Conservation (phyloP, 2,888 invertebrate species). For the Drosophila bunnanda region DNA sequence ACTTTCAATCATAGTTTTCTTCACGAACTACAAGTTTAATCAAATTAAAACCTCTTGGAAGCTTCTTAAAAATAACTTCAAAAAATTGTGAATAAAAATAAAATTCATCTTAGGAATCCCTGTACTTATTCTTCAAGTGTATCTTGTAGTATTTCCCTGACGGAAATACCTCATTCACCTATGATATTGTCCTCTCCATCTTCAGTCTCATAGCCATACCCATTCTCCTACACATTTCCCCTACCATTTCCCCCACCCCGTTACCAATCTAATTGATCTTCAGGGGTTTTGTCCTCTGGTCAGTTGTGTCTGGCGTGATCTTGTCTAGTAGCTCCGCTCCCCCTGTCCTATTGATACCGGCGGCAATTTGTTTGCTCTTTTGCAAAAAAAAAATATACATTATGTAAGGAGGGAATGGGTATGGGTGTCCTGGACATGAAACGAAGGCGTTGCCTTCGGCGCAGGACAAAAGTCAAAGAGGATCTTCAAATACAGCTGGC, state of each 20-base stretch:
- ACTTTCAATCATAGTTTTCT: background rate
- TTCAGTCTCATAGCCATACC: background rate
- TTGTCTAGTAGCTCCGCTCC: conserved; percentile 51
- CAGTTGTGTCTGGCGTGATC: conserved; percentile 67
- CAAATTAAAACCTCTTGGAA: background rate
- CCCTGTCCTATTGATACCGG: conserved; percentile 45
- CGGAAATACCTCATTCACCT: conserved; percentile 68
- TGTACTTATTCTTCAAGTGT: conserved; percentile 34
- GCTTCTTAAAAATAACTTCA: too few relatives aligned
- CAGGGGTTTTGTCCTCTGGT: conserved; percentile 57
- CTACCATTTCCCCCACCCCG: background rate
- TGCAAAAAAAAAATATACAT: conserved; percentile 34
- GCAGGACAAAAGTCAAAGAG: conserved; percentile 19
- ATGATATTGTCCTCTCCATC: conserved; percentile 11
- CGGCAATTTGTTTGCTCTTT: conserved; percentile 38
- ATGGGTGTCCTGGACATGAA: background rate
- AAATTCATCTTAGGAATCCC: background rate
- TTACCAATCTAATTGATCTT: conserved; percentile 59
- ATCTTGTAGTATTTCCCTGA: conserved; percentile 38
- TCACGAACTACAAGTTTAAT: too few relatives aligned
- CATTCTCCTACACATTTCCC: background rate
- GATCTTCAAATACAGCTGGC: conserved; percentile 41
- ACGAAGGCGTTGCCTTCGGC: conserved; percentile 53
- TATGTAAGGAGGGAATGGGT: conserved; percentile 25
- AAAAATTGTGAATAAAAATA: background rate